Base-by-base conservation (phyloP, 37 sponge, comb jelly and placozoan species). In the Trichoplax adhaerens region DNA sequence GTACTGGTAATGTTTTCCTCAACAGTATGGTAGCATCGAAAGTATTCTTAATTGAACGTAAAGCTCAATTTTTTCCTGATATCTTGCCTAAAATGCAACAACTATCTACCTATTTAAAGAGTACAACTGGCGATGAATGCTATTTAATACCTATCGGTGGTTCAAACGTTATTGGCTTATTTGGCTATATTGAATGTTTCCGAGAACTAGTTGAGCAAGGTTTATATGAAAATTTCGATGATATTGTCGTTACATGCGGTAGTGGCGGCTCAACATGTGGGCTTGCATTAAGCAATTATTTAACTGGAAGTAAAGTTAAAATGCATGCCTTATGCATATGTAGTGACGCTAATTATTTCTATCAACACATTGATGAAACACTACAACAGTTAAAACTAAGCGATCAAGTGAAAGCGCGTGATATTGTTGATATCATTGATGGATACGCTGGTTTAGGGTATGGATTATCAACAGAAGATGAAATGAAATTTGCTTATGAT, bases 141-240 rank as follows among this genome's bases (percentile, higher is more conserved):
- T 91, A 87, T 65, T n/a, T 72, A 3, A 77, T 91, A 2, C 86
- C 90, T 72, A 66, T 79, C 29, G 92, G 92, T 6, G 91, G 91
- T 10, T 81, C 89, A 29, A 82, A 79, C 70, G 1, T 48, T 0
- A 65, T 79, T 4, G 92, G 92, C 0, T 8, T 55, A 5, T 91
- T 88, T 88, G 92, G 92, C 0, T 87, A 87, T 72, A 83, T 91
- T 76, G 90, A 87, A 54, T 74, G 80, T 5, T 91, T 81, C 75
- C 68, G 64, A 64, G 92, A 91, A 67, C 65, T 90, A 58, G 57
- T 87, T 69, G 78, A 82, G 1, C 58, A 87, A 77, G 89, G 83
- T 1, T 67, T 85, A 50, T 60, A 50, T 53, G 74, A 85, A 2
- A 49, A 76, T 53, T 85, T 80, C 84, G 87, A 83, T 87, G 91